Conservation (phyloP, 2,888 invertebrate genomes). For the Stegana nigrithorax region DNA sequence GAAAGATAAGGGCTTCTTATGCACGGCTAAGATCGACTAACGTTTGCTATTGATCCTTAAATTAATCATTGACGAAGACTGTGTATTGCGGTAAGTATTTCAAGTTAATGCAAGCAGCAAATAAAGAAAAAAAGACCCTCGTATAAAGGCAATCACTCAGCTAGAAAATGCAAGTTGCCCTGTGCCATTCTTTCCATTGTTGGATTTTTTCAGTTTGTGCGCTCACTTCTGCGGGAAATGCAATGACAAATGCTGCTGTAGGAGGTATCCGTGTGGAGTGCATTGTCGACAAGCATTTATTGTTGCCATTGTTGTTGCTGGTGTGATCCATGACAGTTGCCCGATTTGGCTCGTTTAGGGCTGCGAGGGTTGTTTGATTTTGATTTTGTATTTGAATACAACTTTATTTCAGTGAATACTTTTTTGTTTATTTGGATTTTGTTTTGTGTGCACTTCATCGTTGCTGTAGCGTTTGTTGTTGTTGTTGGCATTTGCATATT, state of each 20-base stretch:
- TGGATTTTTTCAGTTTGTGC: background rate
- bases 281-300: background rate
- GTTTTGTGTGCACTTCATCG: no score
- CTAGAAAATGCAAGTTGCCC: no score
- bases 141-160: no score
- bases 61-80: no score
- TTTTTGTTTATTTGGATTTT: constrained; percentile 18
- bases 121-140: no score
- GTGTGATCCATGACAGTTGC: background rate
- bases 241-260: background rate
- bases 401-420: constrained; percentile 42
- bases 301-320: no score
- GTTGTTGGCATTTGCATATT: constrained; percentile 27
- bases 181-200: no score
- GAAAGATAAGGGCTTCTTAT: no score
- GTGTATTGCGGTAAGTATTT: no score
- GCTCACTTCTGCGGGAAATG: background rate
- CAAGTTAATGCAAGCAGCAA: no score
- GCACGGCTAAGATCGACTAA: no score
- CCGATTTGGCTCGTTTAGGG: constrained; percentile 40
- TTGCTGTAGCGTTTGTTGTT: constrained; percentile 11
- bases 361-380: constrained; percentile 57
- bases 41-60: no score
- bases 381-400: constrained; percentile 49
- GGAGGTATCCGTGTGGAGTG: background rate